A percentile compares a stretch with the other conserved stretches of the same genome.
phyloP scores from a whole-genome alignment of 2,113 vertebrate species.

The cattle (Bos taurus) region ARS-UCD2.0 NC_037351.1:50187001-50187500 shows the following conservation, averaged over 20 bases:
- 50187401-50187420: background rate
- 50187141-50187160: constrained; percentile 7
- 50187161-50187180: constrained; percentile 27
- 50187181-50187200: constrained; percentile 23
- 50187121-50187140: constrained; percentile 13
- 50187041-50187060: no score
- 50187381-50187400: background rate
- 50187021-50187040: no score
- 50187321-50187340: background rate
- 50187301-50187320: background rate
- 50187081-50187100: no score
- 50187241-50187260: background rate
- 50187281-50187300: background rate
- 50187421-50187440: background rate
- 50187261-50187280: background rate
- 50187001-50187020: no score
- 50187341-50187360: background rate
- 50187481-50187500: background rate
- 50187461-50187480: background rate
- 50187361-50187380: background rate
- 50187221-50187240: constrained; percentile 16
- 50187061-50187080: no score
- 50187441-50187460: background rate
- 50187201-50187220: constrained; percentile 51
- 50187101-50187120: constrained; percentile 5